phyloP scores from a whole-genome alignment of 2,797 vertebrate genomes.

The Cephalopachus bancanus region DNA sequence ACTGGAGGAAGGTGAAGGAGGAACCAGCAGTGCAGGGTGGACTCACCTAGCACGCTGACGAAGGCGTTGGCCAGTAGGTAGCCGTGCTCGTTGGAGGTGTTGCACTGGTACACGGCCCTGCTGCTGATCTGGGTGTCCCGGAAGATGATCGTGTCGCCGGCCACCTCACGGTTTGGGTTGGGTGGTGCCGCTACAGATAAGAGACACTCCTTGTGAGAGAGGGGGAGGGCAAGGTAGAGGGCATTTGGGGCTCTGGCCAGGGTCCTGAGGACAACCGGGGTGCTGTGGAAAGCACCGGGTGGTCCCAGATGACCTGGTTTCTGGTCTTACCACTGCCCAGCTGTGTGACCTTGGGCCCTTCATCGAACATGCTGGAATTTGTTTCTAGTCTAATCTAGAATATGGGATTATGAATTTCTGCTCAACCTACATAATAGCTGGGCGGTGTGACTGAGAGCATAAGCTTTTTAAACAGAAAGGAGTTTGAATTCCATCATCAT shows the following conservation, averaged over 20 bases:
- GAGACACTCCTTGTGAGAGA: neutral
- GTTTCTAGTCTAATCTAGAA: neutral
- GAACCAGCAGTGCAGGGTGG: accelerated
- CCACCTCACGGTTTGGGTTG: slow-evolving; percentile 92
- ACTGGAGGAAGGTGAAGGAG: accelerated
- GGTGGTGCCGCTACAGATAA: slow-evolving; percentile 87
- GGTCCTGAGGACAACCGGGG: neutral
- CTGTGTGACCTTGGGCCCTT: neutral
- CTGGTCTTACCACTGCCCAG: accelerated
- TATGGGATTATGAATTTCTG: neutral
- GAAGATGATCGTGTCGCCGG: slow-evolving; percentile 96
- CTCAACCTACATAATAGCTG: neutral
- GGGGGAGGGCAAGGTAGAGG: neutral
- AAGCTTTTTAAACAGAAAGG: neutral
- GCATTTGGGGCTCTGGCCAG: neutral
- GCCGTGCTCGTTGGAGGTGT: slow-evolving; percentile 97
- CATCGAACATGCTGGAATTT: accelerated
- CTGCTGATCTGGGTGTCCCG: slow-evolving; percentile 95
- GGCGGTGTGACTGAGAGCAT: neutral
- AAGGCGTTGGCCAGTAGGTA: slow-evolving; percentile 98
- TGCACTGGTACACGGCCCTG: slow-evolving; percentile 98
- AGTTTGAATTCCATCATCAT: neutral
- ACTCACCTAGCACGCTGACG: slow-evolving; percentile 95
- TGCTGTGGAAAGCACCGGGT: neutral
- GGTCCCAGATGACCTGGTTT: neutral